Conservation (phyloP, 2,888 invertebrate genomes). For the Phalera bucephala region DNA sequence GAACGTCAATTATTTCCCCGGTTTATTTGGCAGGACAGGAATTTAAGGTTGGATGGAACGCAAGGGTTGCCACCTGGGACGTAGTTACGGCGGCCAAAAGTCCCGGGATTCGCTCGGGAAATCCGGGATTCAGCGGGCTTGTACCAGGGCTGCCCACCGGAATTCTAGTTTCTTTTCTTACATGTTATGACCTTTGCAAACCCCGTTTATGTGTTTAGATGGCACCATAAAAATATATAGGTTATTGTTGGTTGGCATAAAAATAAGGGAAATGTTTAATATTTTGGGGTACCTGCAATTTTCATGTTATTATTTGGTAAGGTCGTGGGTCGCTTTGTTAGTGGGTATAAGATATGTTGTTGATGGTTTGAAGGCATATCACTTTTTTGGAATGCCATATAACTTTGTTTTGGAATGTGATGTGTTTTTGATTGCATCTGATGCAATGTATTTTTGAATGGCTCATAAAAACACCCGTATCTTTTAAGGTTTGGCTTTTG, state of each 20-base stretch:
- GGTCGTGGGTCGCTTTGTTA: too few relatives aligned
- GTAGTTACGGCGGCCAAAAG: slow-evolving; percentile 31
- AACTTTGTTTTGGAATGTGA: too few relatives aligned
- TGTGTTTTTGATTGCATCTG: too few relatives aligned
- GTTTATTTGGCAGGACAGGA: slow-evolving; percentile 28
- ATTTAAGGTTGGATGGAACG: slow-evolving; percentile 18
- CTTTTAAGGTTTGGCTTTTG: too few relatives aligned
- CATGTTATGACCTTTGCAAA: slow-evolving; percentile 21
- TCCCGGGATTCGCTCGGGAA: slow-evolving; percentile 24
- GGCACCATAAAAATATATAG: slow-evolving; percentile 25
- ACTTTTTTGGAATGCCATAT: too few relatives aligned
- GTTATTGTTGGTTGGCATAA: slow-evolving; percentile 18
- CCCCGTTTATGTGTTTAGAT: slow-evolving; percentile 27
- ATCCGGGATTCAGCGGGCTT: slow-evolving; percentile 29
- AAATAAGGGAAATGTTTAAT: slow-evolving; percentile 24
- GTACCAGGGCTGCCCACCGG: slow-evolving; percentile 25
- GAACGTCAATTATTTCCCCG: slow-evolving; percentile 34
- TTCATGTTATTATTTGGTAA: too few relatives aligned
- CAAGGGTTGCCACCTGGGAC: slow-evolving; percentile 41
- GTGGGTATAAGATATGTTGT: too few relatives aligned
- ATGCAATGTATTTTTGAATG: too few relatives aligned
- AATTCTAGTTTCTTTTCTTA: slow-evolving; percentile 8
- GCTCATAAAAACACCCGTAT: too few relatives aligned
- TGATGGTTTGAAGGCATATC: too few relatives aligned
- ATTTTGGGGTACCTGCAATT: too few relatives aligned